Base-by-base conservation (phyloP, 2,888 invertebrate genomes). In the Diabrotica balteata region DNA sequence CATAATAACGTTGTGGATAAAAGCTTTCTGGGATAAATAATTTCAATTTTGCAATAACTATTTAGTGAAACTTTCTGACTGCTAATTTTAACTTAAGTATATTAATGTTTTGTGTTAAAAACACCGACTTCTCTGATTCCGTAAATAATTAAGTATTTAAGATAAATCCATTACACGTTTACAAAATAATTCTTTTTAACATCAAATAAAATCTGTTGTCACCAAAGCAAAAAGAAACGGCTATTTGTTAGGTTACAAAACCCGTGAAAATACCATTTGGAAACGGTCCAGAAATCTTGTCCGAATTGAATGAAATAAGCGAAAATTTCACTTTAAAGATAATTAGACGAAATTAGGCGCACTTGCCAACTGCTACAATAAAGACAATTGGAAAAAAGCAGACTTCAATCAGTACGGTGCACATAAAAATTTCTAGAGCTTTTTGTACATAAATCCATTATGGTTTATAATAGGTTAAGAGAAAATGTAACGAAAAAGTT, bases 321-420 rank as follows among this genome's bases (percentile, higher is more conserved):
- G 32, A 52, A 60, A 60, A 7, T 52, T 52, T 60, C 52, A 60
- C 52, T 52, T 59, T 60, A 44, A 44, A 60, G 60, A 52, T 52
- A 60, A 60, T 60, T 60, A 52, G 51, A 32, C 7, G 45, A 44
- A 52, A 60, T 60, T 60, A 52, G 45, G 11, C 9, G 22, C 52
- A 52, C 52, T 60, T 53, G 60, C 52, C 60, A 60, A 60, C 44
- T 59, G 52, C 32, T 22, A 52, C 52, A 52, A 60, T 52, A 60
- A 60, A 60, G 45, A 60, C 22, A n/a, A 45, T 9, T 10, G 3
- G 52, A 60, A 60, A 60, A 52, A 60, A 44, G 22, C 44, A 60
- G 32, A 60, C 45, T 52, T 9, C 10, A 52, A 43, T 43, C 55
- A 55, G n/a, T 11, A 42, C 11, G n/a, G 55, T n/a, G n/a, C 8